Evolutionary conservation across 1,140 invertebrate species (phyloP), one percentile per base, ranked within the genome.

Genomic region (Drosophila fuyamai): DNA sequence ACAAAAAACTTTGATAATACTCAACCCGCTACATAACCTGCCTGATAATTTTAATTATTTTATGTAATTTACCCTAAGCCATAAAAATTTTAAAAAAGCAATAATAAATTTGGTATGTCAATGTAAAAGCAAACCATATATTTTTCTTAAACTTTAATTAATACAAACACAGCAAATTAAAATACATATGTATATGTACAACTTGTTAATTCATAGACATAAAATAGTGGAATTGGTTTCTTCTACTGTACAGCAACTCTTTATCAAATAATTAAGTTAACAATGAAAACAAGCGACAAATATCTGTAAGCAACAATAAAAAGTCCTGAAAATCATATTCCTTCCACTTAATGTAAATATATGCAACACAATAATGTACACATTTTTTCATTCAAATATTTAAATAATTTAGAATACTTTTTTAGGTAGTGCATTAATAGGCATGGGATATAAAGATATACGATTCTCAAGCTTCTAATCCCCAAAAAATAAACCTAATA

Each of bases 31-130:
- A 10, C 27, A 13, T 38, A 10, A 23, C 40, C 59, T 61, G 48
- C 48, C 35, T 27, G 23, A 5, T 14, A 47, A 35, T 36, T 10
- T 18, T 43, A 56, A 68, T 59, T 58, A 60, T 61, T 59, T 41
- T n/a, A 58, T 41, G 32, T 9, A 6, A 32, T 32, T 32, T 7
- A 32, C 29, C 6, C 5, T 32, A 32, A 23, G 23, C 29, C 29
- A 9, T 13, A 16, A 27, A 5, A 36, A 27, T 5, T 10, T 35
- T 14, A 44, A 44, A 9, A 5, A 29, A n/a, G 5, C 2, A 9
- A 12, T 13, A 27, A 16, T 18, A 23, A 7, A 16, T 16, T 18
- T 10, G 16, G 10, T 13, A 1, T 60, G 50, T 12, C 12, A 38
- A 13, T 38, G 12, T 12, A 1, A 10, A 10, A 10, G 27, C 1